A percentile compares a stretch with the other conserved stretches of the same genome.
Conservation (phyloP, 2,113 vertebrate genomes). For the Urocolius indicus region DNA sequence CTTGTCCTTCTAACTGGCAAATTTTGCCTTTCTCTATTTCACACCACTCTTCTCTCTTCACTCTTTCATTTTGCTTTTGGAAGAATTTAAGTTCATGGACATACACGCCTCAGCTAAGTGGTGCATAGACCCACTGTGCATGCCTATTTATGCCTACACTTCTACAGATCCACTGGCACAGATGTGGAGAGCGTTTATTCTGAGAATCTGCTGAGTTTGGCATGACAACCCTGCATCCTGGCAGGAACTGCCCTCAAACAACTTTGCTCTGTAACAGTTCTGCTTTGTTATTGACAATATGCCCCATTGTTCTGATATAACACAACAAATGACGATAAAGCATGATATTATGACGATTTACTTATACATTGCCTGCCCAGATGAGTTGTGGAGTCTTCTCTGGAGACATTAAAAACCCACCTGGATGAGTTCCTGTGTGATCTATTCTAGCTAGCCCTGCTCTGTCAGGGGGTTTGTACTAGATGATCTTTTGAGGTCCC, state of each 20-base stretch:
- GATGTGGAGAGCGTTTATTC: neutral
- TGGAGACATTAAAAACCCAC: too few species aligned
- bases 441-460: too few species aligned
- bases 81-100: neutral
- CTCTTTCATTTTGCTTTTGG: neutral
- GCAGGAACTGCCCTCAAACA: neutral
- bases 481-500: too few species aligned
- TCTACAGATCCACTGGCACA: neutral
- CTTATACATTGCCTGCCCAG: neutral
- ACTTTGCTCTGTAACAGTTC: neutral
- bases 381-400: too few species aligned
- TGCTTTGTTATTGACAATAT: neutral
- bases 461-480: too few species aligned
- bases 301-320: neutral
- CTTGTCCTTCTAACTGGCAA: neutral
- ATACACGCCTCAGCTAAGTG: neutral
- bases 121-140: neutral
- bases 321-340: neutral
- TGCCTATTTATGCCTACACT: neutral
- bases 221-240: neutral
- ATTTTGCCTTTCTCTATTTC: neutral
- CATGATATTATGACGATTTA: neutral
- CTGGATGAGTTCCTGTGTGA: too few species aligned
- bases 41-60: neutral
- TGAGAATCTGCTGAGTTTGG: neutral